Evolutionary conservation across 2,888 invertebrate species (phyloP).

Genomic region (Mycalesis mineus): DNA sequence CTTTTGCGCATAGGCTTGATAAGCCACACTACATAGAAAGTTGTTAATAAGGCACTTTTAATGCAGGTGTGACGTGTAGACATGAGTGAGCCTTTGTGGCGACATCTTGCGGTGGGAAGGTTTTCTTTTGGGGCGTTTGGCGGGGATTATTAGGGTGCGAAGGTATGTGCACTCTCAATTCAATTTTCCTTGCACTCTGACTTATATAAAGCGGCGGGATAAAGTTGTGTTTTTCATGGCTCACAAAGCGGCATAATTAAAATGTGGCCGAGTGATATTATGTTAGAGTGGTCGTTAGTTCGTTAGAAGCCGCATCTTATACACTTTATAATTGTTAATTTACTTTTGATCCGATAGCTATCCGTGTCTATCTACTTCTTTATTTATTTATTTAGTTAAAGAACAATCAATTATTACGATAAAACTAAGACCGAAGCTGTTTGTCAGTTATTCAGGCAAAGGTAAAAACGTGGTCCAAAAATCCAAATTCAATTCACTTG

Average conservation of each 20-base stretch:
- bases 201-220: slow-evolving; percentile 12
- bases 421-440: no score
- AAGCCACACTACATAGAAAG: slow-evolving; percentile 67
- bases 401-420: no score
- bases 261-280: slow-evolving; percentile 10
- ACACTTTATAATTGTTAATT: no score
- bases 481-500: no score
- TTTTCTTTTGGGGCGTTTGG: slow-evolving; percentile 47
- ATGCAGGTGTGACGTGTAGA: slow-evolving; percentile 63
- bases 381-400: no score
- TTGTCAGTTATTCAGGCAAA: no score
- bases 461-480: no score
- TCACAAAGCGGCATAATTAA: slow-evolving; percentile 4
- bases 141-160: slow-evolving; percentile 31
- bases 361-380: no score
- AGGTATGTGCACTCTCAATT: slow-evolving; percentile 18
- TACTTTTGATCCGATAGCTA: no score
- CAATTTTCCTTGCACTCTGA: slow-evolving; percentile 10
- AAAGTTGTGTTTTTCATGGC: neutral
- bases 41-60: slow-evolving; percentile 72
- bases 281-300: neutral
- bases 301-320: neutral
- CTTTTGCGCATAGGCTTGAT: slow-evolving; percentile 66
- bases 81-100: slow-evolving; percentile 59
- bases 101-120: slow-evolving; percentile 40